Conservation (phyloP, 2,888 invertebrate genomes). For the Cryptocephalus moraei region DNA sequence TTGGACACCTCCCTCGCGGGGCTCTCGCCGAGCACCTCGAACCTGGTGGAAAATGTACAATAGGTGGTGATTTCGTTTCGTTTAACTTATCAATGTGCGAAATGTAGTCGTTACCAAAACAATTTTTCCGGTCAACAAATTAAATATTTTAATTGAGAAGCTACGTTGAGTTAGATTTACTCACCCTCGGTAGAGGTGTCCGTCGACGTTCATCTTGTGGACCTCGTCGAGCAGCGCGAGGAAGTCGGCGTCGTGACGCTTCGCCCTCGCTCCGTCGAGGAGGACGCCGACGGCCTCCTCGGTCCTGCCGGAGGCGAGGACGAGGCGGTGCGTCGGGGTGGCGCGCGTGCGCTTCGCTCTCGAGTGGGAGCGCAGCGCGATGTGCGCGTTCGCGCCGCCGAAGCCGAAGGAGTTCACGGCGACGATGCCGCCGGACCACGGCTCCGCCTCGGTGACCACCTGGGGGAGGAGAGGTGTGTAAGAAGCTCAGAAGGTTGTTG, state of each 20-base stretch:
- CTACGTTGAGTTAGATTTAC: constrained; percentile 22
- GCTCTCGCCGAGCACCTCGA: constrained; percentile 14
- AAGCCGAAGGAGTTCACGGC: constrained; percentile 57
- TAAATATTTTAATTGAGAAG: background rate
- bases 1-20: constrained; percentile 7
- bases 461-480: constrained; percentile 1
- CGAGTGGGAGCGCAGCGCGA: constrained; percentile 36
- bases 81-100: no score
- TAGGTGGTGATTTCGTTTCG: no score
- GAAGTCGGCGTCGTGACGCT: constrained; percentile 55
- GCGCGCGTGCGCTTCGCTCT: constrained; percentile 19
- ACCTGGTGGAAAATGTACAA: no score
- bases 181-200: constrained; percentile 73
- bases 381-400: constrained; percentile 50
- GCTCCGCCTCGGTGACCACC: constrained; percentile 43
- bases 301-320: constrained; percentile 53
- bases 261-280: constrained; percentile 47
- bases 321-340: constrained; percentile 32
- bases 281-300: constrained; percentile 59
- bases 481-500: no score
- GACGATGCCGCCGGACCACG: constrained; percentile 44
- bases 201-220: constrained; percentile 53
- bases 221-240: constrained; percentile 62
- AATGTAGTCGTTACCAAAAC: no score
- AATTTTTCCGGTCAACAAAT: no score